Conservation (phyloP, 2,797 vertebrate species). For the Chanos chanos region DNA sequence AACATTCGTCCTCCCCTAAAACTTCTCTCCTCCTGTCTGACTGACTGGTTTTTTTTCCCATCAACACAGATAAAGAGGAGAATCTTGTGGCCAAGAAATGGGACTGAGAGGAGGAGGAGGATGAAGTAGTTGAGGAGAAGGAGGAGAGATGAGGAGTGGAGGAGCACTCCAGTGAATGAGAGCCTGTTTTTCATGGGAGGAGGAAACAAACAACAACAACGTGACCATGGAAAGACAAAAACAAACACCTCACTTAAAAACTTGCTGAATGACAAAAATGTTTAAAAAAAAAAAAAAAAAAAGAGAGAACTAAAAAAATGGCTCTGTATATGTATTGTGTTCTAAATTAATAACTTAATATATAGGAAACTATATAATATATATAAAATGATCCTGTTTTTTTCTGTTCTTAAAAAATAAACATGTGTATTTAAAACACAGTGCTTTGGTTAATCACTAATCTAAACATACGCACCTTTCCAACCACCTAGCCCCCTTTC, state of each 20-base stretch:
- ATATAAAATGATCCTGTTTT: too few species aligned
- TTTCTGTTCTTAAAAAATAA: constrained; percentile 79
- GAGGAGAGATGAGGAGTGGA: constrained; percentile 7
- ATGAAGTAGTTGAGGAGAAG: too few species aligned
- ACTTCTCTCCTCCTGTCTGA: not conserved
- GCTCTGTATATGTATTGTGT: constrained; percentile 59
- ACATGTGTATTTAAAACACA: constrained; percentile 66
- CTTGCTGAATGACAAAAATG: constrained; percentile 46
- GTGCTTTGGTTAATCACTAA: not conserved
- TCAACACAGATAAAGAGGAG: constrained; percentile 54
- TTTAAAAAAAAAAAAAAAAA: constrained; percentile 41
- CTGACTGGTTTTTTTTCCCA: not conserved
- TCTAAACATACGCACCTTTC: not conserved
- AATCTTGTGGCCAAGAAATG: constrained; percentile 56
- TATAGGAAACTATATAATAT: constrained; percentile 67
- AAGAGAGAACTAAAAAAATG: constrained; percentile 50
- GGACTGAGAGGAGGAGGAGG: constrained; percentile 35
- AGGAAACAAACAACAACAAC: constrained; percentile 38
- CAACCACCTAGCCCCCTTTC: not conserved
- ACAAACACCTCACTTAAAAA: constrained; percentile 33
- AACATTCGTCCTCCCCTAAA: not conserved
- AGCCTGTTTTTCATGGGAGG: constrained; percentile 9
- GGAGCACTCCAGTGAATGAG: constrained; percentile 14
- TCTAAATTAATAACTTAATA: constrained; percentile 65
- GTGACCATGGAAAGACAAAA: constrained; percentile 27